These are phyloP conservation scores for Spialia ferax DNA, from an alignment of 2,888 invertebrate genomes.

Conservation along the genomic window DNA sequence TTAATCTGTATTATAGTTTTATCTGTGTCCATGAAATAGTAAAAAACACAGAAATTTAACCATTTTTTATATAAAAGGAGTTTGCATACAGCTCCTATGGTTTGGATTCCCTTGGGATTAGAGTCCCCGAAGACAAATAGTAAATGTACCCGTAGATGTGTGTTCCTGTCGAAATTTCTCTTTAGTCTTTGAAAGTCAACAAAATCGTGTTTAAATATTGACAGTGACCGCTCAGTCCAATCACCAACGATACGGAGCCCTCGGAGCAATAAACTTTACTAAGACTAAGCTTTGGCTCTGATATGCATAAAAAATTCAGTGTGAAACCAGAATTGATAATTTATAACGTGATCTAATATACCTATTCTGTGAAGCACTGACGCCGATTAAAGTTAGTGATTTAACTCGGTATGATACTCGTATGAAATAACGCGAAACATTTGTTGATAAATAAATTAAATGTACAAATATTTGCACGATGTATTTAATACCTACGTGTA, in stretches of 20 bases:
- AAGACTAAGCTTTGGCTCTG: neutral
- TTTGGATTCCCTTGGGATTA: no score
- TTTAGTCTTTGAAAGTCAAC: constrained; percentile 54
- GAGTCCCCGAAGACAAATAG: no score
- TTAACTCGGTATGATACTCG: no score
- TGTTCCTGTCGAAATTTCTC: constrained; percentile 28
- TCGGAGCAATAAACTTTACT: constrained; percentile 66
- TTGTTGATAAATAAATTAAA: neutral
- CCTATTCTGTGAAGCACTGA: no score
- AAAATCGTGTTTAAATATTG: constrained; percentile 67
- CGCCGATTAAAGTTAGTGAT: no score
- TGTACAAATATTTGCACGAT: no score
- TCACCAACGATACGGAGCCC: constrained; percentile 43
- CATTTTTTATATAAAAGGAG: no score
- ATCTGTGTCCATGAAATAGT: no score
- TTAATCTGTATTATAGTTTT: no score
- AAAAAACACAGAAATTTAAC: no score
- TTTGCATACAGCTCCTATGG: no score
- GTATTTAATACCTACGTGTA: no score
- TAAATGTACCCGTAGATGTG: neutral
- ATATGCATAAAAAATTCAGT: constrained; percentile 3
- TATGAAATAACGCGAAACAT: constrained; percentile 10
- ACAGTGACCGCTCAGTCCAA: constrained; percentile 49
- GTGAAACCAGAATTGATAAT: neutral
- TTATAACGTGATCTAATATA: constrained; percentile 13